Percentiles rank a stretch among this genome's conserved stretches.
phyloP scores from a whole-genome alignment of 2,888 invertebrate genomes.

The Andrena camellia region DNA sequence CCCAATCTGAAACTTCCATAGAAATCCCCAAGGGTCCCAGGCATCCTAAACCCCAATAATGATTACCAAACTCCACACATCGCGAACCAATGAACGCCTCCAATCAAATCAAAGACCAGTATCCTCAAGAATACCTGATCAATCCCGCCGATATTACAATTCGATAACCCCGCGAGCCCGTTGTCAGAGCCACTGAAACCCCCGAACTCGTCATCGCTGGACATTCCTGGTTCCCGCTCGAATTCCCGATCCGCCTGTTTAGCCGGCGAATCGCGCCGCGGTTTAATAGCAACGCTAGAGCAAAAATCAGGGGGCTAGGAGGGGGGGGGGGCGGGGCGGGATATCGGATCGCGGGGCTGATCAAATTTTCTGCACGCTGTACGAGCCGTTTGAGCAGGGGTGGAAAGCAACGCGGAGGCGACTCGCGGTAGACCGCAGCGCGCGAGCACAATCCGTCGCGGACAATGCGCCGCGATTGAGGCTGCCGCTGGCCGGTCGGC shows the following conservation, averaged over 20 bases:
- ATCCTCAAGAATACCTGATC: neutral
- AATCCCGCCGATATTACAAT: neutral
- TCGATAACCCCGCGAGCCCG: no score
- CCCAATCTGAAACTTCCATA: no score
- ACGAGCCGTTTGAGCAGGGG: constrained; percentile 44
- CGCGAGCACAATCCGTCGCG: constrained; percentile 45
- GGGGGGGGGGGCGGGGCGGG: neutral
- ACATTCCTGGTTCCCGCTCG: neutral
- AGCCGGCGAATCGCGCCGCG: constrained; percentile 16
- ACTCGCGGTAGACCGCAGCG: constrained; percentile 39
- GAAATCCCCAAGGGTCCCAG: no score
- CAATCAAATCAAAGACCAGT: neutral
- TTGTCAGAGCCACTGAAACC: neutral
- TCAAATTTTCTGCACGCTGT: constrained; percentile 49
- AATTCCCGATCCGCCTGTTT: constrained; percentile 8
- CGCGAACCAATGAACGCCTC: neutral
- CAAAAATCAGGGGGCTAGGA: constrained; percentile 26
- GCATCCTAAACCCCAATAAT: no score
- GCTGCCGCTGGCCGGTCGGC: constrained; percentile 32
- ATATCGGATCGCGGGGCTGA: constrained; percentile 40
- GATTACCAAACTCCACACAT: neutral
- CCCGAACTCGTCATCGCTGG: neutral
- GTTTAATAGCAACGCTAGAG: constrained; percentile 37
- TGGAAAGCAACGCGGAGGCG: constrained; percentile 37
- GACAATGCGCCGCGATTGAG: constrained; percentile 44